These are phyloP conservation scores for Machimus rusticus DNA, from an alignment of 2,888 invertebrate genomes.

Conservation along the genomic window DNA sequence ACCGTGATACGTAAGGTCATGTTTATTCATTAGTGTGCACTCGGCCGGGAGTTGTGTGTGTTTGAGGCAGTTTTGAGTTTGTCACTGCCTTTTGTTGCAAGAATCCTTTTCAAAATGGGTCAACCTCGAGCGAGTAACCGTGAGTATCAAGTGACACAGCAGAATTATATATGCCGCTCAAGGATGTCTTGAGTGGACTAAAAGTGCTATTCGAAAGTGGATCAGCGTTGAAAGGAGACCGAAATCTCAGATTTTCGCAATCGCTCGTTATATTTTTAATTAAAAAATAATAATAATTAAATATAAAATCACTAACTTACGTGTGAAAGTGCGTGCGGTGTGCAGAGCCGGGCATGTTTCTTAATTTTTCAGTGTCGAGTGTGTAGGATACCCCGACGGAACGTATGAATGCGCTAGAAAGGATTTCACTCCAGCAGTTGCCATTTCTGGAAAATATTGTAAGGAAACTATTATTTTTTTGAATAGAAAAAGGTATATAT, in stretches of 20 bases:
- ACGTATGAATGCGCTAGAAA: neutral
- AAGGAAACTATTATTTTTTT: neutral
- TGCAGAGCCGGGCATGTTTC: neutral
- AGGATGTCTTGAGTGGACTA: slow-evolving; percentile 44
- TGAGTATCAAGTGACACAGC: slow-evolving; percentile 47
- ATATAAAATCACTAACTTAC: neutral
- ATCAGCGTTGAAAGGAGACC: neutral
- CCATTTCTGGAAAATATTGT: slow-evolving; percentile 1
- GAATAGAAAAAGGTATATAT: neutral
- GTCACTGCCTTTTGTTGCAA: slow-evolving; percentile 28
- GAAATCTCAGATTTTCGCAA: neutral
- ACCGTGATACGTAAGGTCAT: slow-evolving; percentile 39
- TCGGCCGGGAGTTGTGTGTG: slow-evolving; percentile 1
- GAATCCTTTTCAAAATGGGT: slow-evolving; percentile 43
- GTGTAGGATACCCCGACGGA: neutral
- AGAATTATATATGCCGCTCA: slow-evolving; percentile 47
- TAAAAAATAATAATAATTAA: neutral
- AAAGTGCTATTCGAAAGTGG: slow-evolving; percentile 9
- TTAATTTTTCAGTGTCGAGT: neutral
- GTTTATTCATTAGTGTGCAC: slow-evolving; percentile 36
- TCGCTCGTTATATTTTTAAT: neutral
- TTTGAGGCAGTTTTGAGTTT: neutral
- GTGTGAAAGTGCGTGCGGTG: neutral
- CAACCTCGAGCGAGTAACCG: slow-evolving; percentile 41
- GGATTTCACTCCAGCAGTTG: neutral